Percentiles rank a stretch among this genome's conserved stretches.
phyloP scores from a whole-genome alignment of 2,888 invertebrate genomes.

The Chorisops tibialis region DNA sequence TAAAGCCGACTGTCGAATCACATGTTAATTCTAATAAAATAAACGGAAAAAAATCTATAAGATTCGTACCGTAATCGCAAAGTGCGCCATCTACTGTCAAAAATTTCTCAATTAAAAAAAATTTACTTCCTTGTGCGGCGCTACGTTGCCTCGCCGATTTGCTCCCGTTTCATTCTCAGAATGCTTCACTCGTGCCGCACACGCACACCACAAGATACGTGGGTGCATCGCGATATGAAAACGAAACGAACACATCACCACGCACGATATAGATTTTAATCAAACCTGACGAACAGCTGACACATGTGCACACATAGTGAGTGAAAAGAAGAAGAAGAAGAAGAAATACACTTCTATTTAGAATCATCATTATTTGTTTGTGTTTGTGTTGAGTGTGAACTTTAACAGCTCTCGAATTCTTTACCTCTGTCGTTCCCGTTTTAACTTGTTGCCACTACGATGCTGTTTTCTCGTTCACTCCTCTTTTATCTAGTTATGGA shows the following conservation, averaged over 20 bases:
- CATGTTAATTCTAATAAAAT: too few species aligned
- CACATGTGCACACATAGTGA: slow-evolving; percentile 12
- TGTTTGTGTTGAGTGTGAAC: slow-evolving; percentile 9
- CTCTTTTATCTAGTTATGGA: neutral
- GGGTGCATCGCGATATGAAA: too few species aligned
- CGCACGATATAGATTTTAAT: slow-evolving; percentile 8
- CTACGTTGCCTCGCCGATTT: neutral
- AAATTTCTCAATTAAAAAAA: slow-evolving; percentile 10
- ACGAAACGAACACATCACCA: too few species aligned
- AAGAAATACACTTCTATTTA: neutral
- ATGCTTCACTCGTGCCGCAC: slow-evolving; percentile 17
- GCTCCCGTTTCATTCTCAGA: slow-evolving; percentile 13
- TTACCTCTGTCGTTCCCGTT: slow-evolving; percentile 2
- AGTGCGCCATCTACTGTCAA: too few species aligned
- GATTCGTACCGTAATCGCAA: too few species aligned
- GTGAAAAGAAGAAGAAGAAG: neutral
- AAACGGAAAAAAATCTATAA: neutral
- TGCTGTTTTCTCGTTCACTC: neutral
- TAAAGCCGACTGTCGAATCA: too few species aligned
- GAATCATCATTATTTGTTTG: too few species aligned
- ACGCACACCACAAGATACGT: neutral
- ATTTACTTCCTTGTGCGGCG: slow-evolving; percentile 14
- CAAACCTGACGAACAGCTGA: slow-evolving; percentile 21
- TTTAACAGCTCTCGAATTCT: slow-evolving; percentile 19
- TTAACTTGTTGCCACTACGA: neutral